phyloP scores from a whole-genome alignment of 2,113 vertebrate genomes.

The Apeltes quadracus region DNA sequence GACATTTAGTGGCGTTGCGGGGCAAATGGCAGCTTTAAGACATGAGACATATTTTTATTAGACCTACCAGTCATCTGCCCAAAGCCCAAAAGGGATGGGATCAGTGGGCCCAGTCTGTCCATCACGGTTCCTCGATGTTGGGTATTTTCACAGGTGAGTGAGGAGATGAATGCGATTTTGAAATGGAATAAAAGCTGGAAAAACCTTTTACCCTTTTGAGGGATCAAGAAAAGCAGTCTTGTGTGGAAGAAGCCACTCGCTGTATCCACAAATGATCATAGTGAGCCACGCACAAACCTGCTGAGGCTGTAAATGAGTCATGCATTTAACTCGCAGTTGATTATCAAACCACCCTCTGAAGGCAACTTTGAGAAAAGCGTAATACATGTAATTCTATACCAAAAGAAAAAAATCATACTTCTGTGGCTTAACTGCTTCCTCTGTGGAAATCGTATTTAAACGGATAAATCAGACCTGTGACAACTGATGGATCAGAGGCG shows the following conservation, averaged over 20 bases:
- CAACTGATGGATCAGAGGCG: background rate
- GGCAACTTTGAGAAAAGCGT: background rate
- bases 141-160: slow-evolving; percentile 26
- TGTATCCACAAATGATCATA: slow-evolving; percentile 20
- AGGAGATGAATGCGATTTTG: slow-evolving; percentile 19
- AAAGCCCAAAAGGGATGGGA: slow-evolving; percentile 16
- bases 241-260: slow-evolving; percentile 1
- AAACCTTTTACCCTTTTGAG: background rate
- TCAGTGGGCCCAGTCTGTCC: slow-evolving; percentile 24
- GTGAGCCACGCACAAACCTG: slow-evolving; percentile 16
- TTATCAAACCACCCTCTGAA: background rate
- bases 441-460: background rate
- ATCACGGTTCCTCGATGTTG: slow-evolving; percentile 18
- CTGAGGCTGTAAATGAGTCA: slow-evolving; percentile 37
- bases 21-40: slow-evolving; percentile 54
- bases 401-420: background rate
- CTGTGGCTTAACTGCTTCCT: background rate
- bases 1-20: slow-evolving; percentile 59
- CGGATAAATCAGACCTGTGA: background rate
- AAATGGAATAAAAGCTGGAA: slow-evolving; percentile 39
- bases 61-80: slow-evolving; percentile 27
- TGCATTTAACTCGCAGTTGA: slow-evolving; percentile 22
- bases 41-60: slow-evolving; percentile 57
- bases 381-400: background rate
- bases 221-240: slow-evolving; percentile 5